Base-by-base conservation (phyloP, 2,888 invertebrate species). In the Folsomia manolachei region DNA sequence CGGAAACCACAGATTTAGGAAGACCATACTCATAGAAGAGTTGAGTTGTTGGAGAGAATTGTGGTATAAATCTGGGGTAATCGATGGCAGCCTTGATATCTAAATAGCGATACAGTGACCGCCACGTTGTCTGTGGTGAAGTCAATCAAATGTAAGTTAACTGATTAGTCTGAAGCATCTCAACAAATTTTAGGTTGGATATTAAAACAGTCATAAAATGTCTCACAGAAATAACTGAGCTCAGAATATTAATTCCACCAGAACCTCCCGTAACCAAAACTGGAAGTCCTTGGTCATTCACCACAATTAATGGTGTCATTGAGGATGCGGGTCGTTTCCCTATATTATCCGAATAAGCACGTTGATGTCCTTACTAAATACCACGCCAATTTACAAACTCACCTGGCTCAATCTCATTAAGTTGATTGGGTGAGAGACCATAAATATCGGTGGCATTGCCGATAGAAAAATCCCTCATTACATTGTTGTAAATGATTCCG, bases 401-500 rank as follows among this genome's bases (percentile, higher is more conserved):
- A 71, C 86, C 86, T 1, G 87, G 85, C 61, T 79, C 81, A 65
- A 87, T 86, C 78, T 84, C 86, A 81, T 88, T 88, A 27, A 84
- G 83, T 1, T 84, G 84, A 21, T 86, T 86, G 14, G 87, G 85
- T 39, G 83, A 83, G 1, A 84, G 71, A 19, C 82, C 83, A 73
- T 82, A 84, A 27, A 80, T 81, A 74, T 75, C 76, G 0, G 82
- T 81, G 18, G 82, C 80, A 62, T 82, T 82, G 7, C 86, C 85
- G 0, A 84, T 82, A 0, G 86, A 84, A 82, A 87, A 88, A 78
- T 88, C 87, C 78, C 86, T 86, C 86, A 88, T 86, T 78, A 87
- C 85, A 79, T 88, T 84, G 79, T 88, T 88, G 80, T 85, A 86
- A 11, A 88, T 83, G 71, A 88, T 87, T 1, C 87, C 88, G 7